A percentile compares a stretch with the other conserved stretches of the same genome.
These are phyloP conservation scores for Neoaliturus tenellus DNA, from an alignment of 2,888 invertebrate genomes.

Conservation along the genomic window DNA sequence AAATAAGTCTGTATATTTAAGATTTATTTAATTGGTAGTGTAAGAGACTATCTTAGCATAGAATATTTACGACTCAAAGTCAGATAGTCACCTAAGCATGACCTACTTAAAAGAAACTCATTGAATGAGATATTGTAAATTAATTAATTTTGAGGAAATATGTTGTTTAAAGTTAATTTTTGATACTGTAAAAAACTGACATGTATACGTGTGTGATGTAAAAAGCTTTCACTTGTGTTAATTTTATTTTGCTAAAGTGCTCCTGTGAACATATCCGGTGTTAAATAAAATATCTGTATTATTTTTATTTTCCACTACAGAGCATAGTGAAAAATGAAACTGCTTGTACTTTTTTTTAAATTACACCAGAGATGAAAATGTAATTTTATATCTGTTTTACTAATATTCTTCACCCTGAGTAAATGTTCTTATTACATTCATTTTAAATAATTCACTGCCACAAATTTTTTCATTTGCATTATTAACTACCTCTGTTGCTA, in stretches of 20 bases:
- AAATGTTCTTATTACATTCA: not conserved
- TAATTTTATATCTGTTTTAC: not conserved
- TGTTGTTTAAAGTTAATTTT: not conserved
- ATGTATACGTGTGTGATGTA: constrained; percentile 57
- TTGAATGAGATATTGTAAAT: not conserved
- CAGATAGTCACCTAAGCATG: not conserved
- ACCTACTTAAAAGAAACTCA: not conserved
- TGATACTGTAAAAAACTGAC: not conserved
- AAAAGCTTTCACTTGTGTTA: not conserved
- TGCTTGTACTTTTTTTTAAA: not conserved
- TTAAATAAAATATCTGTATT: not conserved
- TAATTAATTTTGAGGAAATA: not conserved
- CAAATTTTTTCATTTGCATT: not conserved
- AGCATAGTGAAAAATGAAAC: not conserved
- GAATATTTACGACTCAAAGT: not conserved
- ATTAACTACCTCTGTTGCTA: not conserved
- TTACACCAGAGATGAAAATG: not conserved
- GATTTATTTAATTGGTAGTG: not conserved
- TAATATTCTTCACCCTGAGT: no score
- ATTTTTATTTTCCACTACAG: not conserved
- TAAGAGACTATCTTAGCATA: not conserved
- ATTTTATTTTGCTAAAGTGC: not conserved
- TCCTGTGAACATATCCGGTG: not conserved
- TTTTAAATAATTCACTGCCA: not conserved
- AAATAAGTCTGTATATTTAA: not conserved